Evolutionary conservation across 1,140 invertebrate genomes (phyloP), one percentile per base, ranked within the genome.

Genomic region (Anastatus disparis): DNA sequence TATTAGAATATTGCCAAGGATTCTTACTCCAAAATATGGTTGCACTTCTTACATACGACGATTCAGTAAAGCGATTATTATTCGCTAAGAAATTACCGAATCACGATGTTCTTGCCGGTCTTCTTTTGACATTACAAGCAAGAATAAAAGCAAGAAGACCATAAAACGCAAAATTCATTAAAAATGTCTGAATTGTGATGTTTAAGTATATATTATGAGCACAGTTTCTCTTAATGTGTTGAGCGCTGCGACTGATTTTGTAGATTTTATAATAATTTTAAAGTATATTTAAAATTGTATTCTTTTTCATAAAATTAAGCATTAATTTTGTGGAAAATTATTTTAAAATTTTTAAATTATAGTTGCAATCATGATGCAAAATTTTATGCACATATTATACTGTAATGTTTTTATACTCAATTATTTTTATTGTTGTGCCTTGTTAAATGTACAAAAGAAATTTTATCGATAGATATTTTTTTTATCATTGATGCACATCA

Each of bases 1-100:
- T 97, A 26, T 84, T 96, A 72, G 93, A 96, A 82, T 96, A 94
- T 84, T 96, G 95, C 78, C 94, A 96, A 87, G 93, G 94, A 38
- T 95, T 96, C 82, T 85, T 97, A 15, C 87, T 97, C 46, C 95
- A 97, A 85, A 96, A 96, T 80, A 95, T 97, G 94, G 94, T 96
- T 1, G 93, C 94, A n/a, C 86, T 96, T 1, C 86, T 96, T 27
- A 96, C 94, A 0, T 95, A 95, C 73, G 94, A 97, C 75, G 94
- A 96, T 79, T 95, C 94, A 0, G 94, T 96, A 0, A 95, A 95
- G 77, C 89, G 94, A 72, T 84, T 96, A 20, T 88, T 96, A 17
- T 96, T 96, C 75, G 94, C 94, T 42, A 96, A 96, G 80, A 93
- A 95, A 78, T 86, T 96, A 56, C 94, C 95, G 44, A 95, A 95